phyloP scores from a whole-genome alignment of 2,797 vertebrate genomes.

The Loriculus beryllinus region DNA sequence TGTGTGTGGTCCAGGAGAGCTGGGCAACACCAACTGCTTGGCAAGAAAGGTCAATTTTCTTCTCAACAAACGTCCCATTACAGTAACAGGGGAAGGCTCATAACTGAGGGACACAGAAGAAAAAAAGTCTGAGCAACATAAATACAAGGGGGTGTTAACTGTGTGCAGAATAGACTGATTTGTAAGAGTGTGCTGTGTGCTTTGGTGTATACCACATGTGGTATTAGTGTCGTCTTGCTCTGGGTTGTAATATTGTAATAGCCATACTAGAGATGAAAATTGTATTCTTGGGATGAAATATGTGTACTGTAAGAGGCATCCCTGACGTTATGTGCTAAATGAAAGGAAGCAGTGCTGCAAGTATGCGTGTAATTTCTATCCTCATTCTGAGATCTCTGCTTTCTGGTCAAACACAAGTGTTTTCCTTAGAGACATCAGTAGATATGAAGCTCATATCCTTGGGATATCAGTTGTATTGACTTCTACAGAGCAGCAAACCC shows the following conservation, averaged over 20 bases:
- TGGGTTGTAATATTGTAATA: background rate
- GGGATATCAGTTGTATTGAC: background rate
- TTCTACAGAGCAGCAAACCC: background rate
- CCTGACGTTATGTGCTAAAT: background rate
- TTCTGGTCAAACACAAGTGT: background rate
- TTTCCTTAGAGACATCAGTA: background rate
- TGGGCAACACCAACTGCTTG: background rate
- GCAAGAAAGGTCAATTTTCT: constrained; percentile 1
- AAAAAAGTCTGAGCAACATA: background rate
- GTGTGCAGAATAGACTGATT: background rate
- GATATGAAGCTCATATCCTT: background rate
- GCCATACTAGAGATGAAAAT: background rate
- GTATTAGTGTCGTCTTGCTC: background rate
- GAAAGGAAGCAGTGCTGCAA: background rate
- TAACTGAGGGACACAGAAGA: background rate
- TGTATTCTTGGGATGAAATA: background rate
- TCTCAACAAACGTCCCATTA: background rate
- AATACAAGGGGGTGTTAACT: background rate
- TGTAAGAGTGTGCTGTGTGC: background rate
- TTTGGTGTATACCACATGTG: background rate
- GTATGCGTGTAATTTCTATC: background rate
- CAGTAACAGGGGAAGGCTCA: background rate
- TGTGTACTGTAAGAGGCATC: background rate
- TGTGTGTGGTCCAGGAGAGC: constrained; percentile 17
- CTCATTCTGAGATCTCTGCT: background rate